Evolutionary conservation across 2,113 vertebrate species (phyloP).

Genomic region (Etia nguti): DNA sequence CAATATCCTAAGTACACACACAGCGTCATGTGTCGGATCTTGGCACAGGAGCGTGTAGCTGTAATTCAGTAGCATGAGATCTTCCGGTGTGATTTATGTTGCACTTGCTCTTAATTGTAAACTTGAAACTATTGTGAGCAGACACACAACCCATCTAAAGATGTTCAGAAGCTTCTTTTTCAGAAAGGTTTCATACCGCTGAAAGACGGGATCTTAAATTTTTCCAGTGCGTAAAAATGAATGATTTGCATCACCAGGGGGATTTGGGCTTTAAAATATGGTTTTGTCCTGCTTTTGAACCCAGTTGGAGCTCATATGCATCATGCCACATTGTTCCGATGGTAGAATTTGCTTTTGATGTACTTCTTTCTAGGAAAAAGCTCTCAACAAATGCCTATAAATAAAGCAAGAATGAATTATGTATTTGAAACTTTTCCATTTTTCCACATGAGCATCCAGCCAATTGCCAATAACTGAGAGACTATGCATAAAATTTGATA

Average conservation of each 20-base stretch:
- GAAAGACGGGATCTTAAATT: constrained; percentile 1
- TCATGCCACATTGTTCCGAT: constrained; percentile 10
- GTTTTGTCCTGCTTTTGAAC: constrained; percentile 53
- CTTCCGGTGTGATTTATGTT: constrained; percentile 42
- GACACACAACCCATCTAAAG: background rate
- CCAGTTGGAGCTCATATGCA: background rate
- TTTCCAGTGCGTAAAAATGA: constrained; percentile 25
- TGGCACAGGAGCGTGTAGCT: constrained; percentile 16
- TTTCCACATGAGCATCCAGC: background rate
- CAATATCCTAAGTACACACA: constrained; percentile 59
- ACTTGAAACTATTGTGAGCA: constrained; percentile 20
- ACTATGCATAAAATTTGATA: background rate
- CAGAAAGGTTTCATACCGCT: background rate
- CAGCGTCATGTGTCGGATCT: constrained; percentile 38
- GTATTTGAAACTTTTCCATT: background rate
- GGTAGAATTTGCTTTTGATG: constrained; percentile 38
- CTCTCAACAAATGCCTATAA: constrained; percentile 20
- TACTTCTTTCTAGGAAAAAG: constrained; percentile 1
- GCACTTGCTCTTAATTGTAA: constrained; percentile 42
- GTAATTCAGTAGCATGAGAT: constrained; percentile 47
- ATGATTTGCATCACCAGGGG: constrained; percentile 19
- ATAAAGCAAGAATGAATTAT: constrained; percentile 16
- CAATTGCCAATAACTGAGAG: background rate
- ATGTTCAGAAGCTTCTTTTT: background rate
- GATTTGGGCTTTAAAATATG: constrained; percentile 39